phyloP scores from a whole-genome alignment of 2,113 vertebrate species.

The Ptychochromis oligacanthus region DNA sequence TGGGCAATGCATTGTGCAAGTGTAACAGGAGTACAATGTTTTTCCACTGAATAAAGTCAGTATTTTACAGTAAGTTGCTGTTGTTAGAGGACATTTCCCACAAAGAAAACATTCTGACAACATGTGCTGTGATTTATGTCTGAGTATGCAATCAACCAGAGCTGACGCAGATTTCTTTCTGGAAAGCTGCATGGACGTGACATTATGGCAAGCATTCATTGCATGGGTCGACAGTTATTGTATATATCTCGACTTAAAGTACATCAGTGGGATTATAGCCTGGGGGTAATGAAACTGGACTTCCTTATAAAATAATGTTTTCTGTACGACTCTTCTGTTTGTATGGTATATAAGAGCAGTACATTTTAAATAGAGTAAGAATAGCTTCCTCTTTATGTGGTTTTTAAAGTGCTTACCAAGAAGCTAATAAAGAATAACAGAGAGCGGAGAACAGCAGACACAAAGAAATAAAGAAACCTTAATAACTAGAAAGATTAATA shows the following conservation, averaged over 20 bases:
- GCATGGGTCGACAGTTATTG: not conserved
- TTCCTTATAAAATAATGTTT: slow-evolving; percentile 9
- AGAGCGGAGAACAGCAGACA: slow-evolving; percentile 6
- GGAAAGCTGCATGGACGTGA: slow-evolving; percentile 7
- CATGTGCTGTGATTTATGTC: slow-evolving; percentile 46
- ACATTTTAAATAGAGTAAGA: not conserved
- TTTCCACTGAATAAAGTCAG: slow-evolving; percentile 1
- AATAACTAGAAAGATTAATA: slow-evolving; percentile 67
- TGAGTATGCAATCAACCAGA: slow-evolving; percentile 19
- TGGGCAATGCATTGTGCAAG: not conserved
- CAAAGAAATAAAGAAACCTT: slow-evolving; percentile 32
- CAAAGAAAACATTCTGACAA: slow-evolving; percentile 21
- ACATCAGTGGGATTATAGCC: slow-evolving; percentile 8
- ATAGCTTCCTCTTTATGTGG: not conserved
- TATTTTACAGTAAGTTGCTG: slow-evolving; percentile 7
- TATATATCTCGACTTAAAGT: not conserved
- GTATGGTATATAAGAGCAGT: not conserved
- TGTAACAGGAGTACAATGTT: not conserved
- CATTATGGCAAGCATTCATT: slow-evolving; percentile 10
- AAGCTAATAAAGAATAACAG: slow-evolving; percentile 45
- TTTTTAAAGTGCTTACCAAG: slow-evolving; percentile 15
- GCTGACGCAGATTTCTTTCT: not conserved
- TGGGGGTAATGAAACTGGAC: slow-evolving; percentile 11
- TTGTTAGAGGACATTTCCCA: slow-evolving; percentile 28
- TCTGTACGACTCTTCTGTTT: slow-evolving; percentile 11